phyloP scores from a whole-genome alignment of 2,797 vertebrate genomes.

The Carcharodon carcharias region DNA sequence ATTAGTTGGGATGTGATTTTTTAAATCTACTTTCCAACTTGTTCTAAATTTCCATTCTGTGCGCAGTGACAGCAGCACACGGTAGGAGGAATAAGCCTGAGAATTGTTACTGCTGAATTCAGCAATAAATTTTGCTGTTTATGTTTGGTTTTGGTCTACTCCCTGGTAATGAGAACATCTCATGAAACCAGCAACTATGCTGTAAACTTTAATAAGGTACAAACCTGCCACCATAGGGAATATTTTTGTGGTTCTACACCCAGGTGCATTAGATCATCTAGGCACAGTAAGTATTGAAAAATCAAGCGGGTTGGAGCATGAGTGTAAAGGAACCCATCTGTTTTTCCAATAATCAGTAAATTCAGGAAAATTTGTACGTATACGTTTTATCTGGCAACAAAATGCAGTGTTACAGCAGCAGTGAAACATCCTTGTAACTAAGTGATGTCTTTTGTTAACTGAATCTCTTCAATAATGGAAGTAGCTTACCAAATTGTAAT shows the following conservation, averaged over 20 bases:
- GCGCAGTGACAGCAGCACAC: not conserved
- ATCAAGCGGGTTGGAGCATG: not conserved
- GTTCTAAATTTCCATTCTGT: not conserved
- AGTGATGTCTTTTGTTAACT: not conserved
- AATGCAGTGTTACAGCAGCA: not conserved
- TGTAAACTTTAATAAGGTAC: not conserved
- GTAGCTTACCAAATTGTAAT: not conserved
- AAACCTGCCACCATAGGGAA: not conserved
- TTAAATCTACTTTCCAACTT: not conserved
- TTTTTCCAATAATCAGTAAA: not conserved
- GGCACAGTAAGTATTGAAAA: not conserved
- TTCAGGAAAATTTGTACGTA: not conserved
- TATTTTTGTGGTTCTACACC: not conserved
- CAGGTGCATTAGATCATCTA: not conserved
- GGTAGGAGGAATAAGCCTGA: not conserved
- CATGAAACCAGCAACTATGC: not conserved
- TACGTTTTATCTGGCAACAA: not conserved
- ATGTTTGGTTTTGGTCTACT: not conserved
- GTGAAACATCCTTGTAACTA: not conserved
- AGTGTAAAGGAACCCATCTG: not conserved
- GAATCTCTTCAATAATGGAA: not conserved
- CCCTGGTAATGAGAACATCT: not conserved
- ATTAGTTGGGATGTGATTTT: not conserved
- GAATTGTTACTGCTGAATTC: no score
- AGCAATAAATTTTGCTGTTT: not conserved